phyloP scores from a whole-genome alignment of 2,797 vertebrate genomes.

The Diplodus sargus region DNA sequence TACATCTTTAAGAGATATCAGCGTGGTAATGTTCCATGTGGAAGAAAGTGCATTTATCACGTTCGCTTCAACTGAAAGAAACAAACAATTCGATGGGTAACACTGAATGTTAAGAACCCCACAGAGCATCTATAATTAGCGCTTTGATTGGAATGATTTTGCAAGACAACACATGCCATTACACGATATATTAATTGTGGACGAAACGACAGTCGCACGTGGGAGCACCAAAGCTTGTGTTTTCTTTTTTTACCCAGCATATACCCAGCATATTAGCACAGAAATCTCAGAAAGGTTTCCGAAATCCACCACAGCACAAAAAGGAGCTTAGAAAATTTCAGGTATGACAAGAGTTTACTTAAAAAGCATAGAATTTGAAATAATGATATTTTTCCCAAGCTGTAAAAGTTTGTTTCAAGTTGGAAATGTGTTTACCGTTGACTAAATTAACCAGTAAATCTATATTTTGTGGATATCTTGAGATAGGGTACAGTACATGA shows the following conservation, averaged over 20 bases:
- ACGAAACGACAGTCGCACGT: not conserved
- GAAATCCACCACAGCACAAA: too few species aligned
- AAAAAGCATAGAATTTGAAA: too few species aligned
- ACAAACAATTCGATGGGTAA: not conserved
- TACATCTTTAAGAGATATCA: not conserved
- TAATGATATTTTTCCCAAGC: too few species aligned
- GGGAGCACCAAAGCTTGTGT: not conserved
- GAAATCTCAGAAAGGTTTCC: too few species aligned
- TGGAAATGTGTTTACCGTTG: not conserved
- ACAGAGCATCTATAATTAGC: too few species aligned
- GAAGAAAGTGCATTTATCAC: not conserved
- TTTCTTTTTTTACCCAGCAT: too few species aligned
- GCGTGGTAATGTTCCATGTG: not conserved
- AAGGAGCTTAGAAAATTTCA: too few species aligned
- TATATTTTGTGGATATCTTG: not conserved
- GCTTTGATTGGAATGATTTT: too few species aligned
- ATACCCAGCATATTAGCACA: too few species aligned
- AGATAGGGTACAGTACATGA: not conserved
- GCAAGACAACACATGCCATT: too few species aligned
- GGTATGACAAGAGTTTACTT: too few species aligned
- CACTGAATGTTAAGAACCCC: not conserved
- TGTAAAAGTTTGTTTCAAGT: not conserved
- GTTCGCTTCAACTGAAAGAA: not conserved
- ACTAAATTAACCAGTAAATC: not conserved
- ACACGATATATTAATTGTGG: not conserved